Percentiles rank a stretch among this genome's conserved stretches.
These are phyloP conservation scores for Drosophila sechellia DNA, from an alignment of 1,140 invertebrate genomes.

Conservation along the genomic window DNA sequence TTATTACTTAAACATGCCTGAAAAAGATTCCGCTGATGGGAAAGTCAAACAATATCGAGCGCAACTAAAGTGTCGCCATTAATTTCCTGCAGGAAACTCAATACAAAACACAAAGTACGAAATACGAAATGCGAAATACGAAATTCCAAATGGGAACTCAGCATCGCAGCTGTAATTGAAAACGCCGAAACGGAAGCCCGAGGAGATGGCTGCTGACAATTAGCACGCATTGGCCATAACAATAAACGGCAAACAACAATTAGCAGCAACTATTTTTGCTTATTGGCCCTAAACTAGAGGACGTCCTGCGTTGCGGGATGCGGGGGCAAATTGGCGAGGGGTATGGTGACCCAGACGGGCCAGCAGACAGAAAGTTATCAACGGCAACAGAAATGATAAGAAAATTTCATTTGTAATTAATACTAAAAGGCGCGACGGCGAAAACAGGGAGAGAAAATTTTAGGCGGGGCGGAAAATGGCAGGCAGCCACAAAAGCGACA, in stretches of 20 bases:
- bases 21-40: not conserved
- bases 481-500: conserved; percentile 53
- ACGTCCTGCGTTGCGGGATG: too few species aligned
- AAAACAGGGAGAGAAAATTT: conserved; percentile 20
- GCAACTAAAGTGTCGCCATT: conserved; percentile 58
- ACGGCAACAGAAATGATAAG: conserved; percentile 60
- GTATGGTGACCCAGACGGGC: conserved; percentile 29
- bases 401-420: conserved; percentile 66
- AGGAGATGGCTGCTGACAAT: conserved; percentile 29
- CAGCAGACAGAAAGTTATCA: conserved; percentile 60
- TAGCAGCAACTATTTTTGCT: conserved; percentile 62
- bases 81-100: conserved; percentile 31
- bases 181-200: conserved; percentile 1
- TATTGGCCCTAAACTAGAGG: conserved; percentile 53
- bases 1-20: too few species aligned
- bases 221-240: conserved; percentile 60
- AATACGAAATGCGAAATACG: conserved; percentile 13
- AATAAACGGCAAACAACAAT: conserved; percentile 59
- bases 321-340: not conserved
- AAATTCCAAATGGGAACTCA: conserved; percentile 21
- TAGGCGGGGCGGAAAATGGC: conserved; percentile 7
- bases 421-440: conserved; percentile 50
- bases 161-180: conserved; percentile 45
- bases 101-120: not conserved
- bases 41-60: conserved; percentile 31